Percentiles rank a stretch among this genome's conserved stretches.
phyloP scores from a whole-genome alignment of 2,888 invertebrate genomes.

The Drosophila fungiperda region DNA sequence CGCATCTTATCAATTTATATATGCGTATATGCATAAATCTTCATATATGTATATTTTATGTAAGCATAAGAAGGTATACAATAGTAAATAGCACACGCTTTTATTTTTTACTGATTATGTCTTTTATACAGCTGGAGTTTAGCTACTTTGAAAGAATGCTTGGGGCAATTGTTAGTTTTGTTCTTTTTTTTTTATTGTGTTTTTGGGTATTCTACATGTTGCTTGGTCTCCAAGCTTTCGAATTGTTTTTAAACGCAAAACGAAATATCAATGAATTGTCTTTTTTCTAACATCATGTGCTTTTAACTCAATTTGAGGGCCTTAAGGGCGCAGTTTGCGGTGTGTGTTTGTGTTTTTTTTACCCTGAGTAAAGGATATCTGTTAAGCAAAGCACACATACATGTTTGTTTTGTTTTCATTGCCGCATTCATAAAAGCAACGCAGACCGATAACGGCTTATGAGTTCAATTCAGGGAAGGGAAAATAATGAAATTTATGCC shows the following conservation, averaged over 20 bases:
- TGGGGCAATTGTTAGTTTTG: conserved; percentile 9
- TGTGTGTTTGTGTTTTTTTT: neutral
- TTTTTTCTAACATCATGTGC: neutral
- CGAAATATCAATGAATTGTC: neutral
- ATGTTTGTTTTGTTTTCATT: neutral
- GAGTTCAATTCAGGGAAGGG: neutral
- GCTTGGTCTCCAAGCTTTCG: conserved; percentile 5
- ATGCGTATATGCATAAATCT: conserved; percentile 7
- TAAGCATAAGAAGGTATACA: neutral
- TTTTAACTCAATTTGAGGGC: neutral
- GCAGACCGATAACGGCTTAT: neutral
- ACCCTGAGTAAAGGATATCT: neutral
- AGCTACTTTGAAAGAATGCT: conserved; percentile 8
- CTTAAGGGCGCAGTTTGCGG: neutral
- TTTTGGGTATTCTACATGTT: conserved; percentile 21
- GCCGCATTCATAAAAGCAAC: neutral
- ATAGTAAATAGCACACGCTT: conserved; percentile 9
- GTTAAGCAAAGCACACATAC: neutral
- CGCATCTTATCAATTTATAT: conserved; percentile 11
- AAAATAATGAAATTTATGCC: neutral
- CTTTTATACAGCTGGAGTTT: conserved; percentile 17
- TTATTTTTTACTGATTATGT: conserved; percentile 30
- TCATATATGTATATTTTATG: neutral
- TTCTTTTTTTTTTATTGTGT: neutral
- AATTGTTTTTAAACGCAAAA: neutral